Base-by-base conservation (phyloP, 64 coral and sea anemone genomes). In the Hydrozoanthus tunicans region DNA sequence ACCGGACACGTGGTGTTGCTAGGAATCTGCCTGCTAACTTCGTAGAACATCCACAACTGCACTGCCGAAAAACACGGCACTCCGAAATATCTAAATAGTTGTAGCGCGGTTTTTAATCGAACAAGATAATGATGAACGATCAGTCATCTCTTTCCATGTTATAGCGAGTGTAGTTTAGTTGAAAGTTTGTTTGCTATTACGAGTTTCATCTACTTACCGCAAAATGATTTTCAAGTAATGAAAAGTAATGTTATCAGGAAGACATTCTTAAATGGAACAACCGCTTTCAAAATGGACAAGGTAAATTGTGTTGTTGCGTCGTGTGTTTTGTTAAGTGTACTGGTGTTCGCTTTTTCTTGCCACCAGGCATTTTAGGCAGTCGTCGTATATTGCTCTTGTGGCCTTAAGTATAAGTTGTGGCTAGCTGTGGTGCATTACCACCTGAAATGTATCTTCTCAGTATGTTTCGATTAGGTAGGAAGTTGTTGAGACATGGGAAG, bases 221-320 rank as follows among this genome's bases (percentile, higher is more conserved):
- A 14, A 73, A 61, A 88, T 74, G 69, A 51, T 10, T 51, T 88
- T 58, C 10, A 26, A 54, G n/a, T 59, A 88, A 32, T 88, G 6
- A 59, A 73, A 73, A 8, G 52, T 14, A 5, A 20, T 59, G 56
- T 59, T 23, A 26, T 88, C 69, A 59, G 60, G 23, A 59, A 56
- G 68, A 9, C 56, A 59, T n/a, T 23, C 56, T 2, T 70, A 32
- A 86, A 12, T 58, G 83, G 56, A 73, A 60, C 56, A 88, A 57
- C 32, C 52, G 32, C 57, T 73, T 58, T 86, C 54, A 24, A 73
- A 56, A 88, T 88, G 84, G 84, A 88, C 54, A 59, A 88, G 67
- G 84, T 88, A 88, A 88, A 7, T 85, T 9, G 27, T 24, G 25
- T 17, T 88, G 23, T 88, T 88, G 58, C 7, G 26, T 58, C 54